These are phyloP conservation scores for Paracentrotus lividus DNA, from an alignment of 53 echinoderm and acorn worm genomes.

Conservation along the genomic window DNA sequence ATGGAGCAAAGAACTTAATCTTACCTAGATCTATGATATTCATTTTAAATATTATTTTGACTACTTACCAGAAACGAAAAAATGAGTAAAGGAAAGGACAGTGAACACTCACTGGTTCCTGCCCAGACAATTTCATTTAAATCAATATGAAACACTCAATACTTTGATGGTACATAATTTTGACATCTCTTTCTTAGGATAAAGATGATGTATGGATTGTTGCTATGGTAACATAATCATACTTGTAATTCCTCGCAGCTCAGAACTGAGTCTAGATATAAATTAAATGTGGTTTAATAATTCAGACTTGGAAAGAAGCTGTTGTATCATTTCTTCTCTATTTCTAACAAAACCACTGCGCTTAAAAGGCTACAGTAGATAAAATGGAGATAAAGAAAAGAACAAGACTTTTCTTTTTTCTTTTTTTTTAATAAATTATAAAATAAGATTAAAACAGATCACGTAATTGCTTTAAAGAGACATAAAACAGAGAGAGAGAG, in stretches of 20 bases:
- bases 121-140: constrained; percentile 29
- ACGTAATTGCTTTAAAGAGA: too few relatives aligned
- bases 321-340: background rate
- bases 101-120: background rate
- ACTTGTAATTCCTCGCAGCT: background rate
- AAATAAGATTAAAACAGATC: background rate
- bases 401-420: background rate
- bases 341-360: background rate
- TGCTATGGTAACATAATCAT: constrained; percentile 11
- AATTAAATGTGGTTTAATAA: background rate
- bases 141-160: constrained; percentile 22
- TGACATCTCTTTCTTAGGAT: background rate
- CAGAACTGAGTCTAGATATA: background rate
- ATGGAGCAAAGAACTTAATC: too few relatives aligned
- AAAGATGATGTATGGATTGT: constrained; percentile 18
- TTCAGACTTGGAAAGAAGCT: background rate
- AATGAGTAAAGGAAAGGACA: background rate
- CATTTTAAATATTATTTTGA: too few relatives aligned
- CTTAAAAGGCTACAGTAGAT: background rate
- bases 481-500: too few relatives aligned
- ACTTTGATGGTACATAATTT: background rate
- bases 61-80: background rate
- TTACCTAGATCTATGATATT: too few relatives aligned
- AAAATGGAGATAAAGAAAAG: background rate
- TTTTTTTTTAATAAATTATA: too few relatives aligned